A percentile compares a stretch with the other conserved stretches of the same genome.
These are phyloP conservation scores for Strigamia crassipes DNA, from an alignment of 2,888 invertebrate species.

Conservation along the genomic window DNA sequence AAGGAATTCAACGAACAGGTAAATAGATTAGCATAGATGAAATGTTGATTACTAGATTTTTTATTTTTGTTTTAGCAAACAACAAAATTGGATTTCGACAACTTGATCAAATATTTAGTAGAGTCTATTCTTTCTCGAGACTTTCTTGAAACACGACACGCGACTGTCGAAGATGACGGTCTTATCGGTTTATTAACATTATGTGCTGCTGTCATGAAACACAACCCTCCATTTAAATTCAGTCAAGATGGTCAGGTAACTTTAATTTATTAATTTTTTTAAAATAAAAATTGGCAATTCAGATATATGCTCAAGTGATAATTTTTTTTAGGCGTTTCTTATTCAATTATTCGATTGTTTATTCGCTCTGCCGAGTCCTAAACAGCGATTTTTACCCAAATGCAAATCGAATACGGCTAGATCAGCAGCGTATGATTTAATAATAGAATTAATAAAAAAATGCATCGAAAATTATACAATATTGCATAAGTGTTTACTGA, in stretches of 20 bases:
- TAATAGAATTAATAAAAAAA: slow-evolving; percentile 84
- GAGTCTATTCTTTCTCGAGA: slow-evolving; percentile 76
- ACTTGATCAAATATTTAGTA: slow-evolving; percentile 69
- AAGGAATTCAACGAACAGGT: slow-evolving; percentile 58
- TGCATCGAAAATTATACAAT: slow-evolving; percentile 83
- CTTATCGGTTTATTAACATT: slow-evolving; percentile 84
- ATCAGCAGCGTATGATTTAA: slow-evolving; percentile 85
- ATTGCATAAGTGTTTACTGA: slow-evolving; percentile 78
- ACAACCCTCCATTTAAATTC: slow-evolving; percentile 83
- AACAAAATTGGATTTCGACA: slow-evolving; percentile 69
- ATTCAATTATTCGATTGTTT: slow-evolving; percentile 79
- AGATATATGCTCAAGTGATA: slow-evolving; percentile 10
- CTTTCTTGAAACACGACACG: slow-evolving; percentile 79
- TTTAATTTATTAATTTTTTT: neutral
- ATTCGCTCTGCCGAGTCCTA: slow-evolving; percentile 86
- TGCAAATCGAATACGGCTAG: slow-evolving; percentile 88
- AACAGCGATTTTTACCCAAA: slow-evolving; percentile 83
- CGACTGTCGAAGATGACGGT: slow-evolving; percentile 85
- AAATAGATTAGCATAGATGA: neutral
- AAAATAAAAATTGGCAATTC: neutral
- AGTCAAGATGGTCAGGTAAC: slow-evolving; percentile 71
- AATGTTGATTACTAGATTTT: neutral
- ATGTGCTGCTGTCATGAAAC: slow-evolving; percentile 84
- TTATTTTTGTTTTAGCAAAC: neutral
- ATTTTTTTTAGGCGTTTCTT: slow-evolving; percentile 56